Evolutionary conservation across 2,888 invertebrate species (phyloP).

Genomic region (Drosophila mulleri): DNA sequence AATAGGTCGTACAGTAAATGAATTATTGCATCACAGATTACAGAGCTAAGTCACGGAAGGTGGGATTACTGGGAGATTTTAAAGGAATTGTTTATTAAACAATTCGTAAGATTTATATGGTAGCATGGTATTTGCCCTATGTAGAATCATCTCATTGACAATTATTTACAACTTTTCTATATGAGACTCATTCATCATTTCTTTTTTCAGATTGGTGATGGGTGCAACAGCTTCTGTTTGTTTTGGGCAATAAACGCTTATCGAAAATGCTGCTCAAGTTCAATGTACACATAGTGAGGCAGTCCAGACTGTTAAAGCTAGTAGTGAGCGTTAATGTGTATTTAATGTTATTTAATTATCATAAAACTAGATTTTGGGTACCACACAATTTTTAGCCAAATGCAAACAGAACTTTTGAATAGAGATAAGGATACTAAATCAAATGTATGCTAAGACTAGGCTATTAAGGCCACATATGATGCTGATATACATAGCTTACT

Average conservation of each 20-base stretch:
- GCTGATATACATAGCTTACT: not conserved
- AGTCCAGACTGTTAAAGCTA: not conserved
- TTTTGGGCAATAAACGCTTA: conserved; percentile 20
- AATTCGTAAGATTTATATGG: not conserved
- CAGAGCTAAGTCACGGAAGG: not conserved
- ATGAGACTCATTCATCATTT: not conserved
- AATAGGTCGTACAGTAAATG: not conserved
- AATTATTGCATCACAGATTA: not conserved
- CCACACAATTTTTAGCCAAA: not conserved
- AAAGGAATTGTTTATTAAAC: not conserved
- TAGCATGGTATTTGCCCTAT: no score
- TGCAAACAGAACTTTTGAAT: not conserved
- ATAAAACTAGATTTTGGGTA: not conserved
- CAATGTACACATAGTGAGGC: not conserved
- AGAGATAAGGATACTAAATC: conserved; percentile 1
- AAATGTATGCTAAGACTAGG: conserved; percentile 1
- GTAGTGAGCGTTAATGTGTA: not conserved
- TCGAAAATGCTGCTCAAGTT: conserved; percentile 2
- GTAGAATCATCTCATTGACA: not conserved
- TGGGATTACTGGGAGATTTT: not conserved
- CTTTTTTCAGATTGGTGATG: conserved; percentile 10
- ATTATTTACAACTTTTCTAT: not conserved
- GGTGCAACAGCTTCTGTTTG: conserved; percentile 14
- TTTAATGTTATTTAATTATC: not conserved
- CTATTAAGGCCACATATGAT: conserved; percentile 3